A percentile compares a stretch with the other conserved stretches of the same genome.
phyloP scores from a whole-genome alignment of 2,797 vertebrate genomes.

The Sebastes baramenuke region DNA sequence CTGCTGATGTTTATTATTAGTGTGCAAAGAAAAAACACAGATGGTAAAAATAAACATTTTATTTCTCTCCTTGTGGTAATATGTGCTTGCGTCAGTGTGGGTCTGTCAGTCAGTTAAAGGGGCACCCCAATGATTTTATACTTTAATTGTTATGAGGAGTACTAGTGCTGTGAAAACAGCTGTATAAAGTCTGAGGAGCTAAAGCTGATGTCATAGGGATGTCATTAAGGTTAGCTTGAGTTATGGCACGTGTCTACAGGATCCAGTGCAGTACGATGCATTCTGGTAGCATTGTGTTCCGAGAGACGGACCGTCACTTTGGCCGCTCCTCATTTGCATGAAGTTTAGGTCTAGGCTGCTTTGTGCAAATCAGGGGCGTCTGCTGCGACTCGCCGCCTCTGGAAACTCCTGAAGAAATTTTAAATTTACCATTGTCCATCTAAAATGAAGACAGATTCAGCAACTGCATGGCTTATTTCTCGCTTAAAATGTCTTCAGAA shows the following conservation, averaged over 20 bases:
- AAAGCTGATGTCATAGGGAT: neutral
- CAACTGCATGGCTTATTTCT: no score
- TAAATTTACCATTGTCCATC: no score
- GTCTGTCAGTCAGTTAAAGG: slow-evolving; percentile 19
- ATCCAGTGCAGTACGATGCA: no score
- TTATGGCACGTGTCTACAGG: neutral
- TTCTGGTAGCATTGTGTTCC: no score
- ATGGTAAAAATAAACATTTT: slow-evolving; percentile 81
- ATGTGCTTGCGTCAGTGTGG: slow-evolving; percentile 26
- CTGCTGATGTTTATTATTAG: slow-evolving; percentile 75
- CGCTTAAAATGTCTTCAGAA: no score
- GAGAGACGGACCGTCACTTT: no score
- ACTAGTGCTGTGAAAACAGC: neutral
- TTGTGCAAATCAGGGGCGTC: no score
- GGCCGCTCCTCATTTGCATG: no score
- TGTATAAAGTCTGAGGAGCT: neutral
- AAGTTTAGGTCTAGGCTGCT: no score
- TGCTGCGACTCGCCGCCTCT: no score
- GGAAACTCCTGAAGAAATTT: no score
- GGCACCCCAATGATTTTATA: neutral
- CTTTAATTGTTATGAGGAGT: neutral
- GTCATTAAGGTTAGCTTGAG: neutral
- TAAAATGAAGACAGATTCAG: no score
- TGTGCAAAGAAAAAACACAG: slow-evolving; percentile 62
- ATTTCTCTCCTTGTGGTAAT: slow-evolving; percentile 76